Evolutionary conservation across 2,797 vertebrate genomes (phyloP).

Genomic region (Mallotus villosus): DNA sequence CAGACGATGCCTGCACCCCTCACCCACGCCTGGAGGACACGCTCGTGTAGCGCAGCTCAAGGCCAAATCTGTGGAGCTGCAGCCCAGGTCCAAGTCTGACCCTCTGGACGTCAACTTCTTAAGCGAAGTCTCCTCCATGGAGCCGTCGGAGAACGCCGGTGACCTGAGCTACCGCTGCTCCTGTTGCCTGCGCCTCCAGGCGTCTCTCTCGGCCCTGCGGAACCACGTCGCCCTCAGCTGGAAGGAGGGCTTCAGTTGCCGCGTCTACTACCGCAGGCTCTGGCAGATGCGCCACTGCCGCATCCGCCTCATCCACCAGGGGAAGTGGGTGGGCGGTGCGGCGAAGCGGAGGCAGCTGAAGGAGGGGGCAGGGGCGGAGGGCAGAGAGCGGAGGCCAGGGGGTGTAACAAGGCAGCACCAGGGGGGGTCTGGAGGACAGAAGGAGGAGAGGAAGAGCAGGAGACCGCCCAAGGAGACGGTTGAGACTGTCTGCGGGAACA

Average conservation of each 20-base stretch:
- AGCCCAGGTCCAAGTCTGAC: background rate
- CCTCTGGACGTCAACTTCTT: constrained; percentile 25
- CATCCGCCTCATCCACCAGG: background rate
- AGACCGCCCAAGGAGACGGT: background rate
- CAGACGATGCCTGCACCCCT: background rate
- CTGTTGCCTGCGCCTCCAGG: constrained; percentile 13
- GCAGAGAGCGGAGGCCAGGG: background rate
- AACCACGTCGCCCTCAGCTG: constrained; percentile 25
- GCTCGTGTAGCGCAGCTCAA: background rate
- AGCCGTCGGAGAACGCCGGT: background rate
- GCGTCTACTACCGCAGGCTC: constrained; percentile 13
- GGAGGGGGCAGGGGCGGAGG: background rate
- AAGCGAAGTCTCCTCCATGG: background rate
- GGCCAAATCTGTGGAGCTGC: background rate
- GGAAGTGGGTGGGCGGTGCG: background rate
- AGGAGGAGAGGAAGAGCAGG: background rate
- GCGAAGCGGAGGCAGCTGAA: background rate
- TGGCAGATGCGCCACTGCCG: constrained; percentile 4
- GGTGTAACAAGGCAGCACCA: background rate
- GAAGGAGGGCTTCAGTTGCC: constrained; percentile 16
- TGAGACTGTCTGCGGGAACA: constrained; percentile 4
- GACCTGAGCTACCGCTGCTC: constrained; percentile 12
- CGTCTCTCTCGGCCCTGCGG: constrained; percentile 13
- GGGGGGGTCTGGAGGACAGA: background rate
- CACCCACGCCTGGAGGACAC: background rate